Evolutionary conservation across 2,797 vertebrate species (phyloP), one percentile per base, ranked within the genome.

Genomic region (Gallinago nigripennis): DNA sequence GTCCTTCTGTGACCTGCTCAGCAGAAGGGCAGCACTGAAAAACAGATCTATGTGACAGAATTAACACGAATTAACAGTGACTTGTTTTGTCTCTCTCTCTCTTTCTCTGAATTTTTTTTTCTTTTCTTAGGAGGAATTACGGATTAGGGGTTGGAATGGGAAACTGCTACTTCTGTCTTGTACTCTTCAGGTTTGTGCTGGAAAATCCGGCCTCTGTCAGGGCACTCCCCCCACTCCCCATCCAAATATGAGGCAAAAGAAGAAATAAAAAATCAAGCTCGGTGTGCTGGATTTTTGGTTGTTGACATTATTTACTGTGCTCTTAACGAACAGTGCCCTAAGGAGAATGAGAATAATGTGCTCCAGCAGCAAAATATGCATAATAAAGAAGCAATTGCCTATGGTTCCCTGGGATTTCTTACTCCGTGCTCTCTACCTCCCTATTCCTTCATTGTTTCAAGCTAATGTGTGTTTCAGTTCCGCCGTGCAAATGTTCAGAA

Each of bases 381-480:
- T 82, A 94, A 94, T 73, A 96, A 91, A 79, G 83, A 94, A 97
- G 68, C 65, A 88, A 92, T 90, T 92, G 90, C 72, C 64, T 73
- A 12, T 0, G 7, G 73, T 95, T 86, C 90, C 90, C 57, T 94
- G 92, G 92, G 86, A 93, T 90, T 95, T 94, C 90, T 86, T 60
- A 43, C 48, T 63, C 88, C 1, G 0, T 4, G 7, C 77, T 82
- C 54, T 83, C 70, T 61, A 18, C 53, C 54, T 91, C 63, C 72
- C 63, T 51, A 12, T 60, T 77, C 69, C 61, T 88, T 76, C 90
- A 79, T 88, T 92, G 75, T 96, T 94, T 86, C 82, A 75, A 93
- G 63, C 57, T 89, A 63, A 82, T 84, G 64, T 35, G 28, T 75
- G 35, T 58, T 95, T 88, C 75, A 64, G 0, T 88, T 90, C 60